Evolutionary conservation across 1,140 invertebrate genomes (phyloP).

Genomic region (Lethrus apterus): DNA sequence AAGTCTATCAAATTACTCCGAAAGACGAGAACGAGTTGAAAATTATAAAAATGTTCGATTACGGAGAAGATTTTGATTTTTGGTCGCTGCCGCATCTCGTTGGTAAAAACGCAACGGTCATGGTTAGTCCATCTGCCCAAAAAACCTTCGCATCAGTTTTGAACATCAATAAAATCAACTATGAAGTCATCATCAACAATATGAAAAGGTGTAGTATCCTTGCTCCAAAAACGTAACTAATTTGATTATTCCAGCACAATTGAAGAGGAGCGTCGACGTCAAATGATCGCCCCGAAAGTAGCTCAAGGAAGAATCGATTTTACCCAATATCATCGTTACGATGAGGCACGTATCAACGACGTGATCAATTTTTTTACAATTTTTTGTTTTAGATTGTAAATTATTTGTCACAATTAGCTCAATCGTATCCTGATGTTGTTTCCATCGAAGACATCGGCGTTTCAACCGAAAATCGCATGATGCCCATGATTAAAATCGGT

Average conservation of each 20-base stretch:
- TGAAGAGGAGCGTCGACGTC: not conserved
- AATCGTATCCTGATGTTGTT: constrained; percentile 42
- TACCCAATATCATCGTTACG: constrained; percentile 8
- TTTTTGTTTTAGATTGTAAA: constrained; percentile 42
- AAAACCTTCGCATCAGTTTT: not conserved
- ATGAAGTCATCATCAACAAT: not conserved
- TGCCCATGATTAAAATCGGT: constrained; percentile 22
- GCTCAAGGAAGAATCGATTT: constrained; percentile 8
- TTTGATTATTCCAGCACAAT: not conserved
- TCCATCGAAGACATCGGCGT: constrained; percentile 46
- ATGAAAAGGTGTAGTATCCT: constrained; percentile 6
- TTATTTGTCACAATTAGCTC: constrained; percentile 41
- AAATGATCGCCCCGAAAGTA: not conserved
- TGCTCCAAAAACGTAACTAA: not conserved
- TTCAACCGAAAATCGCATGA: constrained; percentile 50
- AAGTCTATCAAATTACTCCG: not conserved
- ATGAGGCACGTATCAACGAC: constrained; percentile 2
- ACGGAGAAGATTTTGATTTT: constrained; percentile 2
- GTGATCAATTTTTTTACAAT: not conserved
- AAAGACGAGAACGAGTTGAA: not conserved
- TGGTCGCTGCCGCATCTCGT: not conserved
- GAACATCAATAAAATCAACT: not conserved
- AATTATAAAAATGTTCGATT: not conserved
- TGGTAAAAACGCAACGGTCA: not conserved
- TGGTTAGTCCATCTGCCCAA: not conserved